phyloP scores from a whole-genome alignment of 2,888 invertebrate genomes.

The Sesia bembeciformis region DNA sequence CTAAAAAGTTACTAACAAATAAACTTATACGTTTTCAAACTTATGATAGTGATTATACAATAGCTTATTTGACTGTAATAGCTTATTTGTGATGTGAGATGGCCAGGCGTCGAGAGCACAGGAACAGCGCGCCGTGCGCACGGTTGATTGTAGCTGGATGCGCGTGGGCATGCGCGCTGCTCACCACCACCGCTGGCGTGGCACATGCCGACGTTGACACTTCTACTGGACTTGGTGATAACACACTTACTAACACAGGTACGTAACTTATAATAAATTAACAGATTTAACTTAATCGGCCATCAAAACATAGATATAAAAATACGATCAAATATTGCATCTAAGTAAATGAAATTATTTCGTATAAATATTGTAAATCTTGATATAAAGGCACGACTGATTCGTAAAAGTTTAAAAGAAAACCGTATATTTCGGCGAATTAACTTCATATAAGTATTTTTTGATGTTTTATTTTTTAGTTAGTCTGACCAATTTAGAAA shows the following conservation, averaged over 20 bases:
- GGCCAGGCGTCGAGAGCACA: slow-evolving; percentile 23
- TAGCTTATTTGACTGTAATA: slow-evolving; percentile 18
- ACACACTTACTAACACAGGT: slow-evolving; percentile 65
- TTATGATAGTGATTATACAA: slow-evolving; percentile 2
- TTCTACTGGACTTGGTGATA: slow-evolving; percentile 65
- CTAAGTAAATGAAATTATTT: too few species aligned
- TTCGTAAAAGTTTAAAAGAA: too few species aligned
- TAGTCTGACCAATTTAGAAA: too few species aligned
- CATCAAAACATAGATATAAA: too few species aligned
- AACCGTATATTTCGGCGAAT: too few species aligned
- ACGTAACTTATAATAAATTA: slow-evolving; percentile 4
- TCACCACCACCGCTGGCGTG: slow-evolving; percentile 32
- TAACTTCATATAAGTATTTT: too few species aligned
- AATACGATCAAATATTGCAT: too few species aligned
- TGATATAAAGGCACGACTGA: too few species aligned
- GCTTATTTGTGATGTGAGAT: slow-evolving; percentile 57
- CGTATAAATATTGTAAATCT: too few species aligned
- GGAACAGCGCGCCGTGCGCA: slow-evolving; percentile 19
- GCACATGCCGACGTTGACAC: slow-evolving; percentile 61
- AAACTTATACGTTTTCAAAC: neutral
- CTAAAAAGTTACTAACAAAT: too few species aligned
- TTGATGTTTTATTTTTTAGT: too few species aligned
- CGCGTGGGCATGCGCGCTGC: slow-evolving; percentile 64
- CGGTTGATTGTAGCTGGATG: slow-evolving; percentile 33
- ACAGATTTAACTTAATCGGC: too few species aligned